Evolutionary conservation across 1,140 invertebrate species (phyloP).

Genomic region (Psilanteris sp.): DNA sequence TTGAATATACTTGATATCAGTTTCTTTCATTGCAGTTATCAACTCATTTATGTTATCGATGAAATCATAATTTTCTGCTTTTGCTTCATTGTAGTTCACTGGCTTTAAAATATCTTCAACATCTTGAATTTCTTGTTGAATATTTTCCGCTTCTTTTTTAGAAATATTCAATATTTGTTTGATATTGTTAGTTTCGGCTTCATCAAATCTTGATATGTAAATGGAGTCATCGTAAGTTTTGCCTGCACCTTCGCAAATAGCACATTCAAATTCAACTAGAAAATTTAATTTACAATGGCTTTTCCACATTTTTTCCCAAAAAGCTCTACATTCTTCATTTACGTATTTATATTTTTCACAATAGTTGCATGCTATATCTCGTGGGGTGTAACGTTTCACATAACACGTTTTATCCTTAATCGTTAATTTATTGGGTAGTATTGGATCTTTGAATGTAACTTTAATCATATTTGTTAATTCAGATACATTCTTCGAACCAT

Average conservation of each 20-base stretch:
- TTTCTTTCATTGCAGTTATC: conserved; percentile 2
- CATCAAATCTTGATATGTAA: neutral
- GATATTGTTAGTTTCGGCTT: conserved; percentile 10
- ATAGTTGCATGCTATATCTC: neutral
- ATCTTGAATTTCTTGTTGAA: neutral
- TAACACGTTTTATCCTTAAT: conserved; percentile 17
- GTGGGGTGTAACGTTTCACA: conserved; percentile 16
- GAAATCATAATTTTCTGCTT: neutral
- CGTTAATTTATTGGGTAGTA: conserved; percentile 7
- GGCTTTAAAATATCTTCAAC: too few species aligned
- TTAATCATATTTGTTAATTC: conserved; percentile 1
- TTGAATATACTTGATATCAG: neutral
- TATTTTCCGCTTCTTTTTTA: conserved; percentile 6
- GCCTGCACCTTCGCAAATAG: conserved; percentile 19
- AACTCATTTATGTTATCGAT: conserved; percentile 1
- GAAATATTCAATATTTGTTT: neutral
- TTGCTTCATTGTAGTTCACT: neutral
- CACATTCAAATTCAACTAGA: conserved; percentile 22
- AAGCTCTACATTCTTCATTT: conserved; percentile 11
- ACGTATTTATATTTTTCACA: conserved; percentile 30
- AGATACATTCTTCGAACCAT: neutral
- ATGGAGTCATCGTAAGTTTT: conserved; percentile 4
- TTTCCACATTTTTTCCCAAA: conserved; percentile 43
- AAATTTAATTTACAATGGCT: conserved; percentile 29
- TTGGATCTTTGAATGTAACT: conserved; percentile 26